These are phyloP conservation scores for Graphium colonna DNA, from an alignment of 2,888 invertebrate genomes.

Conservation along the genomic window DNA sequence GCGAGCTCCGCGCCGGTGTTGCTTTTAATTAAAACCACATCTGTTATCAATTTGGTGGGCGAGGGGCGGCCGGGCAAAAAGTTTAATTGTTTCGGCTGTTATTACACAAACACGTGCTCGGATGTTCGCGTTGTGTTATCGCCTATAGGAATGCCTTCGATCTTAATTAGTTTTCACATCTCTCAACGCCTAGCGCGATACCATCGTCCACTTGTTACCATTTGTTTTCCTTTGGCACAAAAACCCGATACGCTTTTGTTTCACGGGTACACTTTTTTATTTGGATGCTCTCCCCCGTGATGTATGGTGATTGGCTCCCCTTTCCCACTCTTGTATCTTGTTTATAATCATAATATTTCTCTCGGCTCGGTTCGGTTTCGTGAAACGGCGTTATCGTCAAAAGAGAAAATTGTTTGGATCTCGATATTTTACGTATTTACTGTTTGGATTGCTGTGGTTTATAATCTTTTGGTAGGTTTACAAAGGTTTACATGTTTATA, in stretches of 20 bases:
- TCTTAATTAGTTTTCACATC: constrained; percentile 80
- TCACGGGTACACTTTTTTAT: constrained; percentile 62
- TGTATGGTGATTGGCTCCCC: constrained; percentile 78
- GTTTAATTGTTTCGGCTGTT: constrained; percentile 77
- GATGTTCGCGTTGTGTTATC: constrained; percentile 71
- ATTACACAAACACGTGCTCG: constrained; percentile 69
- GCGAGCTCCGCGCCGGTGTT: not conserved
- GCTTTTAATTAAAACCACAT: constrained; percentile 2
- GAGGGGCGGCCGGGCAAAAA: constrained; percentile 47
- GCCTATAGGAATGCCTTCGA: constrained; percentile 73
- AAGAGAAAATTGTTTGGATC: no score
- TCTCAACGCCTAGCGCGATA: constrained; percentile 75
- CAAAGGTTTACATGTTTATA: no score
- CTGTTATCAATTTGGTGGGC: constrained; percentile 34
- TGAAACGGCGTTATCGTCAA: constrained; percentile 52
- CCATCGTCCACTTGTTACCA: constrained; percentile 74
- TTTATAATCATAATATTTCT: constrained; percentile 76
- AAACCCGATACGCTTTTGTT: constrained; percentile 68
- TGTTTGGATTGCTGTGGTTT: no score
- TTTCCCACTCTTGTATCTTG: constrained; percentile 71
- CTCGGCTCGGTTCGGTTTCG: constrained; percentile 49
- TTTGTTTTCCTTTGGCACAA: constrained; percentile 76
- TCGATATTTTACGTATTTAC: constrained; percentile 1
- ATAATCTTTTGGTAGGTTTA: no score
- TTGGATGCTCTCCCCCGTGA: constrained; percentile 67